Percentiles rank a stretch among this genome's conserved stretches.
Conservation (phyloP, 2,888 invertebrate genomes). For the Scelioninae gen. 1 region DNA sequence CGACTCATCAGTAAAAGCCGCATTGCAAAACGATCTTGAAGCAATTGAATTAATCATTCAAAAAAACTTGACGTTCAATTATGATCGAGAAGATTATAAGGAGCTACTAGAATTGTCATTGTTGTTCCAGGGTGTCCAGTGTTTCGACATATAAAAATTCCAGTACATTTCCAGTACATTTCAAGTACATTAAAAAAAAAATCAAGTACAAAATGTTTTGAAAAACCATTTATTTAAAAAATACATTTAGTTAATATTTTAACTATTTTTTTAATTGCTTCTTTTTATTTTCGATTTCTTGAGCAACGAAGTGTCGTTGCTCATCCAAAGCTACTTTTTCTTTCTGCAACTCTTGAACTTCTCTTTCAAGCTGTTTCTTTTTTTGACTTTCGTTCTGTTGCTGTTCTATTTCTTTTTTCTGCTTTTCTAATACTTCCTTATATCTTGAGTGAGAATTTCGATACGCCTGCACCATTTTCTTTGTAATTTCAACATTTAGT, state of each 20-base stretch:
- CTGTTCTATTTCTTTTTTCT: background rate
- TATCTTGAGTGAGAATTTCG: conserved; percentile 59
- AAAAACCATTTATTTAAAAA: too few species aligned
- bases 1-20: too few species aligned
- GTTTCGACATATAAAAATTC: too few species aligned
- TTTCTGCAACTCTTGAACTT: conserved; percentile 3
- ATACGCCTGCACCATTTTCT: conserved; percentile 61
- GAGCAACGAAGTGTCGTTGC: background rate
- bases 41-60: conserved; percentile 24
- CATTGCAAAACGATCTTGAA: too few species aligned
- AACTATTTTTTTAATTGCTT: conserved; percentile 9
- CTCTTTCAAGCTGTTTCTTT: too few species aligned
- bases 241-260: too few species aligned
- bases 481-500: conserved; percentile 49
- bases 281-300: conserved; percentile 4
- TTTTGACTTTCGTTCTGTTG: conserved; percentile 1
- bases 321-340: conserved; percentile 10
- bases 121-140: conserved; percentile 26
- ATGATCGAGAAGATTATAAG: conserved; percentile 37
- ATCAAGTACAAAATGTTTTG: too few species aligned
- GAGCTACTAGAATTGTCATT: conserved; percentile 30
- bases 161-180: too few species aligned
- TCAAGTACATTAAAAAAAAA: too few species aligned
- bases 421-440: conserved; percentile 22
- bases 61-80: conserved; percentile 31